Base-by-base conservation (phyloP, 2,888 invertebrate species). In the Piscicola geometra region DNA sequence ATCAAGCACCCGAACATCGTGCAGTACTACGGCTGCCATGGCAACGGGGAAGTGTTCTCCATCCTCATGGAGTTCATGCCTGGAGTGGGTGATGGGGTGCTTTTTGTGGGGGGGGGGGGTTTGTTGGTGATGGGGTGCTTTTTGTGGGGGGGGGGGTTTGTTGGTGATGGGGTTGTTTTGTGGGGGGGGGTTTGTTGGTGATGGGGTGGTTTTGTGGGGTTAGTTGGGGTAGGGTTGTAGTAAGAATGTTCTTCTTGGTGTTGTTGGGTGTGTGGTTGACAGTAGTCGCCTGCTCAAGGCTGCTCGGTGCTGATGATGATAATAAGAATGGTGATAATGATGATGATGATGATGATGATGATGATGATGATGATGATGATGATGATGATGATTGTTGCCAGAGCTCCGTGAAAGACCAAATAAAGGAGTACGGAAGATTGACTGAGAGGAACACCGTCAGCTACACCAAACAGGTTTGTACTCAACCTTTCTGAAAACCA, bases 1-100 rank as follows among this genome's bases (percentile, higher is more conserved):
- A 81, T 86, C 66, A 81, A 83, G 52, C 86, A 87, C 79, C 84
- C 84, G 67, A 80, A 85, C 50, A 86, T 87, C 76, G 86, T 87
- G 30, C 85, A 85, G 80, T 87, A 87, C 80, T 83, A 82, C 79
- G 87, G 87, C 35, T 83, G 84, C 77, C 81, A 81, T 68, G 81
- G 84, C 74, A 83, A 83, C 67, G 81, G 82, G 47, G 56, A 30
- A 0, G 80, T 82, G 35, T 81, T 87, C 50, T 85, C 83, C 75
- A 87, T 87, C 78, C 86, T 87, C 79, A 87, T 87, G 85, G 87
- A 87, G 80, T 87, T 84, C 79, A 86, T 87, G 86, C 82, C 86
- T 15, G 86, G 87, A 78, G 86, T 86, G 78, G 80, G 83, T 75
- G n/a, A 18, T 41, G 9, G 21, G 60, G 60, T 56, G 21, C 50